Evolutionary conservation across 2,113 vertebrate species (phyloP), one percentile per base, ranked within the genome.

Genomic region (Neopipo cinnamomea): DNA sequence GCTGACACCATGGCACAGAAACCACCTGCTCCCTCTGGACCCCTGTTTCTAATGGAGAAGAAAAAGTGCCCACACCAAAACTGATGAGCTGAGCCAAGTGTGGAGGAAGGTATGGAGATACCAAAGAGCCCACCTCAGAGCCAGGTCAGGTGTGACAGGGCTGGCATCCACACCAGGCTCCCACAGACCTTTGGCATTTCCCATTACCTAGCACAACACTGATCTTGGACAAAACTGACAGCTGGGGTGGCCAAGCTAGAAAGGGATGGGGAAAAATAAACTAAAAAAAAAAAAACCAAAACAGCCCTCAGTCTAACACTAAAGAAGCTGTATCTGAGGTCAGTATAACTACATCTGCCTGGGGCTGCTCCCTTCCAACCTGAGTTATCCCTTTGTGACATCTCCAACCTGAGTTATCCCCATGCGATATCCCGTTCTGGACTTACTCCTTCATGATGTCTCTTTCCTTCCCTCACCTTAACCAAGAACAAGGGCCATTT

Each of bases 331-430:
- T 44, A 31, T 6, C 27, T 77, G 50, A 74, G 25, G 23, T 18
- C 47, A 88, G 25, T 5, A 13, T 8, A 53, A 31, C 27, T 63
- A 31, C 6, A 62, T 8, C 37, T 52, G 9, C 47, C 14, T 44
- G 3, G 31, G 31, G 7, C 5, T 5, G 3, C 20, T 68, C 31
- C 23, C 41, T 61, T 76, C 22, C 55, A 53, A 2, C 31, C 15
- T 1, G 7, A 53, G 11, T 16, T 1, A 66, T 9, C 24, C 27
- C 7, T 44, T 1, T 13, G 33, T 9, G 39, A 39, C 27, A 11
- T 61, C 35, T 76, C 24, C 55, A 53, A 1, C 28, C 15, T 1
- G 6, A 53, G 9, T 16, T 2, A 66, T 9, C 19, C 27, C 7
- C 37, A 1, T 11, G 35, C 9, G 39, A 39, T 44, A 30, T 11